A percentile compares a stretch with the other conserved stretches of the same genome.
Evolutionary conservation across 2,888 invertebrate genomes (phyloP).

Genomic region (Brenthis daphne): DNA sequence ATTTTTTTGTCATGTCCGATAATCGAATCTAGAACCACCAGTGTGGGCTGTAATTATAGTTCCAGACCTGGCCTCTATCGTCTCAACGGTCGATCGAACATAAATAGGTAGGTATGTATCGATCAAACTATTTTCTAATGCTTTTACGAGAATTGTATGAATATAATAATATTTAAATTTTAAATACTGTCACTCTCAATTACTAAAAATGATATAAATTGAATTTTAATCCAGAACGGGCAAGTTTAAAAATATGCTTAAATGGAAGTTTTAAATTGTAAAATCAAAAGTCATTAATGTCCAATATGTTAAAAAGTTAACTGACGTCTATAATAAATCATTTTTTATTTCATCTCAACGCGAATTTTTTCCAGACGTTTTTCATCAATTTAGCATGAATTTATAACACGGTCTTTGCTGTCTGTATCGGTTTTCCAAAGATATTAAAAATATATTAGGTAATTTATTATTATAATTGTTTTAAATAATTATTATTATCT

Average conservation of each 20-base stretch:
- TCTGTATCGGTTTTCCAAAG: neutral
- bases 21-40: too few species aligned
- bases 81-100: too few species aligned
- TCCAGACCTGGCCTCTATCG: too few species aligned
- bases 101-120: too few species aligned
- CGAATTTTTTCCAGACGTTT: constrained; percentile 75
- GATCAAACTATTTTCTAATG: too few species aligned
- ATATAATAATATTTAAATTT: neutral
- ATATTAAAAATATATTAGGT: too few species aligned
- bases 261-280: constrained; percentile 57
- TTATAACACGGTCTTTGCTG: constrained; percentile 7
- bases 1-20: too few species aligned
- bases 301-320: constrained; percentile 80
- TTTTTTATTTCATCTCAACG: constrained; percentile 77
- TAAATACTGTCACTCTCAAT: neutral
- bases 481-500: too few species aligned
- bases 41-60: too few species aligned
- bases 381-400: constrained; percentile 80
- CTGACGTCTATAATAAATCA: constrained; percentile 77
- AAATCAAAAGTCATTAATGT: constrained; percentile 81
- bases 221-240: neutral
- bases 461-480: too few species aligned
- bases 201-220: neutral
- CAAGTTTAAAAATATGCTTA: constrained; percentile 43
- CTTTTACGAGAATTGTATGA: neutral